phyloP scores from a whole-genome alignment of 2,113 vertebrate species.

The Austrofundulus limnaeus region DNA sequence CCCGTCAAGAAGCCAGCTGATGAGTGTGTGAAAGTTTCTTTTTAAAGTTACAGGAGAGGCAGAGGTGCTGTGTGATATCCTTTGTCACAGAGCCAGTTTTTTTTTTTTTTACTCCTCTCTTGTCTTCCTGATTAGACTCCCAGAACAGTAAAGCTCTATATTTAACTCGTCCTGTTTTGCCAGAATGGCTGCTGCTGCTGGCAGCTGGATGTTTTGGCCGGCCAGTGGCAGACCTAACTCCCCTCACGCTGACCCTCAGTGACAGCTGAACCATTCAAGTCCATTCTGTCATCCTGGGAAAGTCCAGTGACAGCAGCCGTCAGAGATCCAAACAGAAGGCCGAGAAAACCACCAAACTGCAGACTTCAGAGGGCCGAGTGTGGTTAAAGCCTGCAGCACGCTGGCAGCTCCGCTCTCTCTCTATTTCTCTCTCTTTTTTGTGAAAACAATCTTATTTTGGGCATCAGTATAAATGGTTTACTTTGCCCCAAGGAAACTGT shows the following conservation, averaged over 20 bases:
- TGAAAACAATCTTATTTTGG: conserved; percentile 59
- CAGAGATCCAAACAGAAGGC: conserved; percentile 42
- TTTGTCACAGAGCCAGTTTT: conserved; percentile 54
- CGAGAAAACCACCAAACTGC: conserved; percentile 62
- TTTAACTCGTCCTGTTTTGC: conserved; percentile 69
- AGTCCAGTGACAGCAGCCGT: conserved; percentile 64
- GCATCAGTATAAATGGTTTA: conserved; percentile 37
- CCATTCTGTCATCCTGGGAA: conserved; percentile 62
- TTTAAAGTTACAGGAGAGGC: conserved; percentile 36
- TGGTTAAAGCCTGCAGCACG: conserved; percentile 56
- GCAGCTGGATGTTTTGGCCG: conserved; percentile 58
- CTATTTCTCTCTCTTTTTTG: conserved; percentile 28
- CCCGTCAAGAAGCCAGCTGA: conserved; percentile 42
- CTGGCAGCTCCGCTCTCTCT: conserved; percentile 52
- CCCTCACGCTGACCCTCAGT: conserved; percentile 52
- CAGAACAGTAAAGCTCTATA: conserved; percentile 70
- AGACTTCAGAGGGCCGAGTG: conserved; percentile 47
- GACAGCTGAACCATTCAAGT: conserved; percentile 71
- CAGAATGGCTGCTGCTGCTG: conserved; percentile 58
- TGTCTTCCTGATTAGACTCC: conserved; percentile 53
- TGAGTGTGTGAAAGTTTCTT: conserved; percentile 54
- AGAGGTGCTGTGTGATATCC: conserved; percentile 49
- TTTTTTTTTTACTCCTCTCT: conserved; percentile 48
- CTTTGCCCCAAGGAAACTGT: conserved; percentile 23
- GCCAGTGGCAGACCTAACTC: conserved; percentile 29